Evolutionary conservation across 2,888 invertebrate species (phyloP).

Genomic region (Odontocerum albicorne): DNA sequence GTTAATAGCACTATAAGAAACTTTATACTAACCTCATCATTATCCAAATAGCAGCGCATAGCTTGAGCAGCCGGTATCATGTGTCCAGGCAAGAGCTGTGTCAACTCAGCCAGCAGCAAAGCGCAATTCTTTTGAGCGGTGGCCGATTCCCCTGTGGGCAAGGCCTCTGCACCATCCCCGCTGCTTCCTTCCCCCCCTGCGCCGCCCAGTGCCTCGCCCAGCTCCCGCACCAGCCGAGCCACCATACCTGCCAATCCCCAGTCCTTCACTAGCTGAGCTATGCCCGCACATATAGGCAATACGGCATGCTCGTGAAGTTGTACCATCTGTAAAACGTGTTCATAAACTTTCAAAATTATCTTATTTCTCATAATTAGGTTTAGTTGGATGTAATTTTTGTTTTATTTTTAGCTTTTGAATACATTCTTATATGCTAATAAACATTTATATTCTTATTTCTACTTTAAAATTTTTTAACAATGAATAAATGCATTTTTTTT

Average conservation of each 20-base stretch:
- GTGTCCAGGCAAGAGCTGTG: constrained; percentile 61
- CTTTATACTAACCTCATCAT: constrained; percentile 51
- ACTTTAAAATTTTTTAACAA: too few species aligned
- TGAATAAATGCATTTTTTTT: too few species aligned
- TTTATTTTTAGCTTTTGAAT: too few species aligned
- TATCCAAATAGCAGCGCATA: constrained; percentile 63
- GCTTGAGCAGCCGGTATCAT: constrained; percentile 63
- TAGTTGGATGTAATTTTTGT: too few species aligned
- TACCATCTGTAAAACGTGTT: constrained; percentile 67
- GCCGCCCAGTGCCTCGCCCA: constrained; percentile 71
- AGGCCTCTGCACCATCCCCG: constrained; percentile 51
- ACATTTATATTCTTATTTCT: too few species aligned
- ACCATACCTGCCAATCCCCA: constrained; percentile 70
- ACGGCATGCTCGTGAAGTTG: constrained; percentile 76
- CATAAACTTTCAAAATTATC: too few species aligned
- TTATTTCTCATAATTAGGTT: too few species aligned
- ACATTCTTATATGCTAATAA: too few species aligned
- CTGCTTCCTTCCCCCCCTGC: constrained; percentile 59
- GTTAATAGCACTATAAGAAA: too few species aligned
- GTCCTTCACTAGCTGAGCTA: constrained; percentile 67
- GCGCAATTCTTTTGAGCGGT: constrained; percentile 54
- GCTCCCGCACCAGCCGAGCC: constrained; percentile 72
- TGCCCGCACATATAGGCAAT: constrained; percentile 67
- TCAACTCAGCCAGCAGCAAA: constrained; percentile 64
- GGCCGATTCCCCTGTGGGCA: constrained; percentile 49